Base-by-base conservation (phyloP, 2,113 vertebrate genomes). In the Poeciliopsis turrubarensis region DNA sequence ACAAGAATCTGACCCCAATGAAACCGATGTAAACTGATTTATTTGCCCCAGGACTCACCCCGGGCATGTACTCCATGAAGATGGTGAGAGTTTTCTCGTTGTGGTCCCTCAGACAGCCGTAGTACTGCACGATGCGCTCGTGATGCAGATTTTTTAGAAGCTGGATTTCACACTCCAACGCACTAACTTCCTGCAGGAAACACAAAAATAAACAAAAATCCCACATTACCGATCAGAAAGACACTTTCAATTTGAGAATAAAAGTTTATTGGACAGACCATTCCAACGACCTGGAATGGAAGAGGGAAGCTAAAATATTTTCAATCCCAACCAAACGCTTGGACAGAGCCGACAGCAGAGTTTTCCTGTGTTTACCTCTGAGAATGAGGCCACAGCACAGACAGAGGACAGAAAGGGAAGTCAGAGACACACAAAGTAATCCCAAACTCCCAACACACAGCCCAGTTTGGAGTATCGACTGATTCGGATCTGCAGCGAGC, bases 51-150 rank as follows among this genome's bases (percentile, higher is more conserved):
- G 11, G 5, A 81, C 97, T 85, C 88, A 98, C 97, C 94, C 97
- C 97, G 0, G 97, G 97, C 97, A 98, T 98, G 90, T 97, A 98
- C 92, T 98, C 97, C 97, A 98, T 98, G 87, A 98, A 98, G 91
- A 98, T 98, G 60, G 96, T 97, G 83, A 98, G 95, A 12, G 96
- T 98, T 90, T 96, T 98, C 92, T 98, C 96, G 0, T 93, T 95
- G 68, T 94, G 96, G 82, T 98, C 97, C 89, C 96, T 93, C 82
- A 98, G 87, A 72, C 96, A 98, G 88, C 97, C 96, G 0, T 98
- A 99, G 79, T 99, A 98, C 89, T 99, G 97, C 70, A 98, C 97
- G 0, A 99, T 98, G 0, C 97, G 96, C 29, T 98, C 97, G 0
- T 98, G 97, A 75, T 97, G 97, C 41, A 98, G 93, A 29, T 98